Evolutionary conservation across 1,140 invertebrate species (phyloP), one percentile per base, ranked within the genome.

Genomic region (Bradynema listronoti): DNA sequence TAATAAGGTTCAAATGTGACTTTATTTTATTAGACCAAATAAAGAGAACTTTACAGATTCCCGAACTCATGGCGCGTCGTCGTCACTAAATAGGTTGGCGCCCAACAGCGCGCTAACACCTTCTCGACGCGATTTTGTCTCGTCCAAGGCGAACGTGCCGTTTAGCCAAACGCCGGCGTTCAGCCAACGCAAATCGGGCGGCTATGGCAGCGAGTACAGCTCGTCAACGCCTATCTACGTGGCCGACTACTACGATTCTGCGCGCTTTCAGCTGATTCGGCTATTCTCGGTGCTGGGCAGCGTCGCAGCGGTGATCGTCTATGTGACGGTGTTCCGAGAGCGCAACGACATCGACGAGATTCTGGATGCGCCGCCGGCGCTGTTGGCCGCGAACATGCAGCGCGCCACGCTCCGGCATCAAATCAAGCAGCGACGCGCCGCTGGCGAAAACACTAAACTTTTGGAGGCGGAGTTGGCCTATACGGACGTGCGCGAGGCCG

Each of bases 401-500:
- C 24, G 72, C 25, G 56, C 57, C 45, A 65, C 64, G 60, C 34
- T 72, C 1, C 25, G 64, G 27, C 58, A 68, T n/a, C 62, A 72
- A 25, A 76, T 72, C 16, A 61, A 72, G 39, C 19, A 58, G 29
- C 66, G 62, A 19, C 41, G 56, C 32, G 39, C 25, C n/a, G 59
- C 56, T 9, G 71, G 71, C 22, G 50, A 59, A 25, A 51, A 59
- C 39, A 73, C 70, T 14, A 36, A 65, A 5, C 43, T 72, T 22
- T 58, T 72, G n/a, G 32, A 73, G 56, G 70, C 70, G 6, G 43
- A 72, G 33, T 49, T 72, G 53, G 70, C 58, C 25, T 72, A 75
- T 32, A 63, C 75, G 14, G 70, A 72, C 47, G 70, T 72, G 29
- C 70, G 71, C 22, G 70, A 72, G 53, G 70, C 64, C 11, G 70